A percentile compares a stretch with the other conserved stretches of the same genome.
Evolutionary conservation across 2,797 vertebrate species (phyloP).

Genomic region (Clarias platycephalus): DNA sequence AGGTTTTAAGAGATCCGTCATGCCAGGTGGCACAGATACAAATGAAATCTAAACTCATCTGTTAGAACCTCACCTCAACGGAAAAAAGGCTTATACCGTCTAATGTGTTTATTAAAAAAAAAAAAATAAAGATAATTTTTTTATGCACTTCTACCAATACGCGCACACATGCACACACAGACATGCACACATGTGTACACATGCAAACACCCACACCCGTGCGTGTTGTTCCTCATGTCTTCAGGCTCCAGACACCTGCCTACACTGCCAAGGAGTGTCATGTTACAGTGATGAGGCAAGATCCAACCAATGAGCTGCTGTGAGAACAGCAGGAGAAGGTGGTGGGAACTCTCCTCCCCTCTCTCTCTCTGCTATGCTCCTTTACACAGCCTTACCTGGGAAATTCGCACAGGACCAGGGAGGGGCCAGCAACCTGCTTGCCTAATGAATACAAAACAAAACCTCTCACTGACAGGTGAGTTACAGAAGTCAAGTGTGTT

Average conservation of each 20-base stretch:
- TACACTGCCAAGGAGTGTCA: constrained; percentile 59
- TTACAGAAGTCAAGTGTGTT: constrained; percentile 75
- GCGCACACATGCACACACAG: neutral
- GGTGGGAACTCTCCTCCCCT: constrained; percentile 89
- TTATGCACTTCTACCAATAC: neutral
- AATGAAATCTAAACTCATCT: neutral
- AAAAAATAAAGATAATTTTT: neutral
- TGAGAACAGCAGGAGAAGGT: constrained; percentile 77
- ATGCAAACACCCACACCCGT: constrained; percentile 42
- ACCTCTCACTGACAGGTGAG: constrained; percentile 78
- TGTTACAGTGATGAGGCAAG: constrained; percentile 74
- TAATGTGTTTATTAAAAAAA: constrained; percentile 13
- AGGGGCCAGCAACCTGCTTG: constrained; percentile 66
- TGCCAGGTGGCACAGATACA: constrained; percentile 13
- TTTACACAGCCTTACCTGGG: constrained; percentile 69
- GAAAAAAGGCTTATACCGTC: neutral
- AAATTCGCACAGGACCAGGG: constrained; percentile 73
- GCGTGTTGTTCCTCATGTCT: constrained; percentile 62
- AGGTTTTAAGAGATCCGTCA: neutral
- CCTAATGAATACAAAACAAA: constrained; percentile 78
- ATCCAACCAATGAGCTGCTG: constrained; percentile 73
- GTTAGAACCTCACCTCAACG: neutral
- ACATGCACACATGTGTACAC: constrained; percentile 8
- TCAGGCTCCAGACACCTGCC: constrained; percentile 75
- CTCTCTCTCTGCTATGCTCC: constrained; percentile 55